phyloP scores from a whole-genome alignment of 2,113 vertebrate species.

The Takifugu flavidus region DNA sequence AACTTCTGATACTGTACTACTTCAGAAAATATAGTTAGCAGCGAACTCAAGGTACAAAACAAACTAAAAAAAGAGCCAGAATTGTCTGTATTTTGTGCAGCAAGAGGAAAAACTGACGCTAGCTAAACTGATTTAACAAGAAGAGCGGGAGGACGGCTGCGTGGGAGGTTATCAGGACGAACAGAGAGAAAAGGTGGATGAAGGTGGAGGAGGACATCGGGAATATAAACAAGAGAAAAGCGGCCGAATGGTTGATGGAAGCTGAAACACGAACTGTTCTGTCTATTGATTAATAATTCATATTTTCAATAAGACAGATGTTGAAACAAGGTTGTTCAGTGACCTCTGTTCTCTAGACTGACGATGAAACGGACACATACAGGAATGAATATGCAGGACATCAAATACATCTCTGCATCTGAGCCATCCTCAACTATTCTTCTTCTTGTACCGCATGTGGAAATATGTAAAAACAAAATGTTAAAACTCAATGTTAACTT shows the following conservation, averaged over 20 bases:
- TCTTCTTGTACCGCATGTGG: not conserved
- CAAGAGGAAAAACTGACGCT: no score
- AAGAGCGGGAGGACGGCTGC: not conserved
- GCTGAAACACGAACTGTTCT: constrained; percentile 28
- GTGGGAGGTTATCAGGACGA: not conserved
- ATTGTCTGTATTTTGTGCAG: no score
- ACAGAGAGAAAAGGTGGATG: constrained; percentile 2
- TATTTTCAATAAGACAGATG: not conserved
- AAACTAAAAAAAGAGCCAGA: not conserved
- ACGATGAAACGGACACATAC: constrained; percentile 9
- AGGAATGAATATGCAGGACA: not conserved
- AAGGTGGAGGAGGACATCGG: constrained; percentile 10
- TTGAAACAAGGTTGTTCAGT: constrained; percentile 2
- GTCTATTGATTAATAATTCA: constrained; percentile 32
- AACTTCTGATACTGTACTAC: not conserved
- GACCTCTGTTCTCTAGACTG: not conserved
- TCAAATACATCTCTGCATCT: constrained; percentile 6
- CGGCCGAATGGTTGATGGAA: constrained; percentile 26
- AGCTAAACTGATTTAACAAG: constrained; percentile 6
- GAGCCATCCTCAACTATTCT: not conserved
- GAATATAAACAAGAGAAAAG: constrained; percentile 1
- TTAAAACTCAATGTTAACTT: not conserved
- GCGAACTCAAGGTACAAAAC: not conserved
- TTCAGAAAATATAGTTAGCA: no score
- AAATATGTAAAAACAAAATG: constrained; percentile 14